Conservation (phyloP, 1,140 invertebrate species). For the Homalodisca vitripennis region DNA sequence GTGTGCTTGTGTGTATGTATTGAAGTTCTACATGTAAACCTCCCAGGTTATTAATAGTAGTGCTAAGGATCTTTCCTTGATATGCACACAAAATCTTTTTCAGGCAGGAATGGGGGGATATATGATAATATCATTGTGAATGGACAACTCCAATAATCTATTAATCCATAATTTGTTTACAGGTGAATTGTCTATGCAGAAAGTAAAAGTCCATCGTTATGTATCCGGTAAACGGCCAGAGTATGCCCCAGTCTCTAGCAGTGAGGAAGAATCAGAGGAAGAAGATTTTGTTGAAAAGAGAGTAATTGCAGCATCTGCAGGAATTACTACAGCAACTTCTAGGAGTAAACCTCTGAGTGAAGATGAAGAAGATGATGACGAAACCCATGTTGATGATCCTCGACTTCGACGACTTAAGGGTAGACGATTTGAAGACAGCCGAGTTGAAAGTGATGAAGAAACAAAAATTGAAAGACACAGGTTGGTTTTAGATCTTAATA, state of each 20-base stretch:
- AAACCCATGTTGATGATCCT: constrained; percentile 65
- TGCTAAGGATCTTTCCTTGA: too few species aligned
- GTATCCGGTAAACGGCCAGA: constrained; percentile 92
- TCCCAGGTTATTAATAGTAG: too few species aligned
- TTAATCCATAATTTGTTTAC: too few species aligned
- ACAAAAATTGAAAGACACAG: constrained; percentile 51
- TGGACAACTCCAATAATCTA: too few species aligned
- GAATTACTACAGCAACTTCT: constrained; percentile 26
- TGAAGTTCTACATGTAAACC: too few species aligned
- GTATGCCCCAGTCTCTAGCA: constrained; percentile 79
- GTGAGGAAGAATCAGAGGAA: constrained; percentile 79
- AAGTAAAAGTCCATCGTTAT: constrained; percentile 93
- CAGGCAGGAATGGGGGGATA: too few species aligned
- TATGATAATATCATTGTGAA: too few species aligned
- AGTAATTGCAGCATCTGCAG: neutral
- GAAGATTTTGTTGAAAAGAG: constrained; percentile 78
- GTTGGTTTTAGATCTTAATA: too few species aligned
- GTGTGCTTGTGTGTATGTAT: too few species aligned
- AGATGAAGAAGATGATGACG: constrained; percentile 52
- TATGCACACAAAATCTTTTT: too few species aligned
- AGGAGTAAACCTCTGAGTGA: neutral
- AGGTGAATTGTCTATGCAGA: constrained; percentile 95
- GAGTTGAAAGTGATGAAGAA: constrained; percentile 47
- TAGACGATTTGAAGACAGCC: constrained; percentile 43
- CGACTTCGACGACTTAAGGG: constrained; percentile 61